phyloP scores from a whole-genome alignment of 2,113 vertebrate genomes.

The Chitala chitala region DNA sequence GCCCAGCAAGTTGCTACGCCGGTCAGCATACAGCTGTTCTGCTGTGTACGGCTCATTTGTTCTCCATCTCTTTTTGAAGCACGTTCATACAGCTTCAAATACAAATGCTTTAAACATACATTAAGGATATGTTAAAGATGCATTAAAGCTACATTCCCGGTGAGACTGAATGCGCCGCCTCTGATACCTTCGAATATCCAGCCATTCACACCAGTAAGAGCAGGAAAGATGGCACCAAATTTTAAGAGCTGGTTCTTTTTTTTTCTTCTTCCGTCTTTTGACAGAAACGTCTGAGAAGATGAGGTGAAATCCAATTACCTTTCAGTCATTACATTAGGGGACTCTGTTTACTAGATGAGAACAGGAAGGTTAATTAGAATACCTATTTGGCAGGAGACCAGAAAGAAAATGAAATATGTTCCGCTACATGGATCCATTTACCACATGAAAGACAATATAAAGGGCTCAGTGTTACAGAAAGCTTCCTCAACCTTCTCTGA shows the following conservation, averaged over 20 bases:
- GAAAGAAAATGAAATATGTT: constrained; percentile 26
- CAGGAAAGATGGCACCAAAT: constrained; percentile 5
- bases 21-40: too few relatives aligned
- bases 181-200: neutral
- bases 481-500: too few relatives aligned
- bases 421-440: constrained; percentile 8
- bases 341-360: constrained; percentile 6
- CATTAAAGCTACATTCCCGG: neutral
- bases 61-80: too few relatives aligned
- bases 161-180: neutral
- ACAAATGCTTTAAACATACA: too few relatives aligned
- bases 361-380: neutral
- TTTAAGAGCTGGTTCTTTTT: neutral
- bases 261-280: neutral
- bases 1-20: too few relatives aligned
- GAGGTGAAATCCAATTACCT: neutral
- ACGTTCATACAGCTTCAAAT: too few relatives aligned
- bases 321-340: constrained; percentile 7
- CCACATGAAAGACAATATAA: constrained; percentile 1
- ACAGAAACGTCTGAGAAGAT: neutral
- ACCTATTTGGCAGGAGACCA: constrained; percentile 22
- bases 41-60: too few relatives aligned
- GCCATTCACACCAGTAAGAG: neutral
- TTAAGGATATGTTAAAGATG: too few relatives aligned
- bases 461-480: neutral